A percentile compares a stretch with the other conserved stretches of the same genome.
Conservation (phyloP, 2,113 vertebrate species). For the Lagenorhynchus albirostris region DNA sequence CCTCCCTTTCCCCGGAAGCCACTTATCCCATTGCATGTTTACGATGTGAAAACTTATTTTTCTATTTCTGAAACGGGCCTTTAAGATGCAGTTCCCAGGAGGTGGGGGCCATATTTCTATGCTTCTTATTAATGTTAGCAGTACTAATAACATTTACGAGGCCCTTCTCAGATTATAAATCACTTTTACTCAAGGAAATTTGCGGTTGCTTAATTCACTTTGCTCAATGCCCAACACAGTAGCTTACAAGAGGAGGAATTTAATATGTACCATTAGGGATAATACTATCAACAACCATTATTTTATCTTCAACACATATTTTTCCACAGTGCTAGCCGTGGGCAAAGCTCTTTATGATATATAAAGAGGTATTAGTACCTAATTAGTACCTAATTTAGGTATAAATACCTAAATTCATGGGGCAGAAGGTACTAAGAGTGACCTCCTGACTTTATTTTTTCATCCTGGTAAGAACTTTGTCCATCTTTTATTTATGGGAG, state of each 20-base stretch:
- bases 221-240: background rate
- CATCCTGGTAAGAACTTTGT: background rate
- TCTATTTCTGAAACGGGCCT: constrained; percentile 29
- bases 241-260: background rate
- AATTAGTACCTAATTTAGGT: too few relatives aligned
- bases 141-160: background rate
- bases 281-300: background rate
- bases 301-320: background rate
- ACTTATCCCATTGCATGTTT: background rate
- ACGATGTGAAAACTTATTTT: background rate
- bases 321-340: background rate
- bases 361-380: too few relatives aligned
- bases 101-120: background rate
- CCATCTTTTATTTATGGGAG: background rate
- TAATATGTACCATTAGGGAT: background rate
- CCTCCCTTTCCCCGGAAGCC: background rate
- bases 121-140: constrained; percentile 1
- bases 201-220: constrained; percentile 26
- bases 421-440: background rate
- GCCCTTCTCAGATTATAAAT: background rate
- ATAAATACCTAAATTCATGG: background rate
- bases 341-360: background rate
- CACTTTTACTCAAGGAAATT: background rate
- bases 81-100: constrained; percentile 4
- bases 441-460: constrained; percentile 2